phyloP scores from a whole-genome alignment of 1,140 invertebrate genomes.

The Euwallacea fornicatus region DNA sequence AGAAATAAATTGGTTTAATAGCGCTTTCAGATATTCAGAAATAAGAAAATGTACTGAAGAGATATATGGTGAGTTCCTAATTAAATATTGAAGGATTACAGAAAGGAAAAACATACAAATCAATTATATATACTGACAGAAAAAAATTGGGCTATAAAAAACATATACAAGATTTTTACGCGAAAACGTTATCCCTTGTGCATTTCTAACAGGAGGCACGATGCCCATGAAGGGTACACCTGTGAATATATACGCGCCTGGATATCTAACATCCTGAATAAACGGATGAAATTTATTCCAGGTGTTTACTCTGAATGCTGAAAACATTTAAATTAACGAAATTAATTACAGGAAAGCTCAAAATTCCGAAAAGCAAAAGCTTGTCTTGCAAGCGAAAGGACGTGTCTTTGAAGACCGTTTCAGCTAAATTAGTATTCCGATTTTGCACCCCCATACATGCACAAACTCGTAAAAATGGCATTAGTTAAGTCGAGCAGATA shows the following conservation, averaged over 20 bases:
- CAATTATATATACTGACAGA: too few species aligned
- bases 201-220: constrained; percentile 14
- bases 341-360: constrained; percentile 20
- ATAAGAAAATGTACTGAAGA: too few species aligned
- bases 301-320: constrained; percentile 35
- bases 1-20: too few species aligned
- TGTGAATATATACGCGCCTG: constrained; percentile 11
- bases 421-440: background rate
- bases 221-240: constrained; percentile 15
- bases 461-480: constrained; percentile 17
- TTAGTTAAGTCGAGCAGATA: constrained; percentile 22
- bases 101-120: too few species aligned
- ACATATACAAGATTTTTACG: too few species aligned
- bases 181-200: constrained; percentile 10
- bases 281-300: constrained; percentile 39
- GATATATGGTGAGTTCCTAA: too few species aligned
- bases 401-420: too few species aligned
- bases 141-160: too few species aligned
- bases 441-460: background rate
- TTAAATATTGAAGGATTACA: too few species aligned
- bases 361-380: background rate
- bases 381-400: too few species aligned
- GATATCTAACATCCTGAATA: constrained; percentile 34
- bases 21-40: too few species aligned
- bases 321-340: constrained; percentile 38